Percentiles rank a stretch among this genome's conserved stretches.
Evolutionary conservation across 2,797 vertebrate genomes (phyloP).

Genomic region (Danio kyathit): DNA sequence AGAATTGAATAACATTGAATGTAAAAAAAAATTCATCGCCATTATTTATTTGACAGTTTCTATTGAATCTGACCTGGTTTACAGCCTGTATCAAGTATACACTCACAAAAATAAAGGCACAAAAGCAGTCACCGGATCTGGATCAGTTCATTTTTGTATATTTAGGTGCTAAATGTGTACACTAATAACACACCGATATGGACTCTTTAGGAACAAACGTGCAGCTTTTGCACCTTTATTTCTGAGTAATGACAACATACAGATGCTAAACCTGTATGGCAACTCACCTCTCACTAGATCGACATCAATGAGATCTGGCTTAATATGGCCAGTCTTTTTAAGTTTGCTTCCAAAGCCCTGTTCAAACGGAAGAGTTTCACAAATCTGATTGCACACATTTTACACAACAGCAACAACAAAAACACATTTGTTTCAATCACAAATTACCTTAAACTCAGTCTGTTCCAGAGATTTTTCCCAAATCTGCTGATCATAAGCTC

Average conservation of each 20-base stretch:
- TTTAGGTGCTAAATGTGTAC: too few species aligned
- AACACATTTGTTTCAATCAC: neutral
- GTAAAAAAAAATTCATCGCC: too few species aligned
- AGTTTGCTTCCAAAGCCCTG: constrained; percentile 96
- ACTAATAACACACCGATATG: too few species aligned
- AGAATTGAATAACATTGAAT: neutral
- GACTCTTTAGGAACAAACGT: too few species aligned
- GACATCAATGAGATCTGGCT: constrained; percentile 96
- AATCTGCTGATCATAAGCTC: constrained; percentile 94
- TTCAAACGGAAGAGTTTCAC: constrained; percentile 26
- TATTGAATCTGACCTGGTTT: neutral
- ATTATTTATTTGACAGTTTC: neutral
- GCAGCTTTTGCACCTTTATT: too few species aligned
- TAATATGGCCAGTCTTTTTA: constrained; percentile 94
- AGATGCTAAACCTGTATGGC: neutral
- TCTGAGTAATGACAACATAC: neutral
- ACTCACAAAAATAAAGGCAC: neutral
- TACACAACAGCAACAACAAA: neutral
- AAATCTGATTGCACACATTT: neutral
- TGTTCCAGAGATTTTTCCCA: constrained; percentile 94
- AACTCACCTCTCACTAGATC: constrained; percentile 96
- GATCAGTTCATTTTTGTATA: too few species aligned
- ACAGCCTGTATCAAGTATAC: constrained; percentile 4
- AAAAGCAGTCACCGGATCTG: too few species aligned
- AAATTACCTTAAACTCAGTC: constrained; percentile 85